A percentile compares a stretch with the other conserved stretches of the same genome.
Conservation (phyloP, 1,140 invertebrate genomes). For the Amphibalanus amphitrite region DNA sequence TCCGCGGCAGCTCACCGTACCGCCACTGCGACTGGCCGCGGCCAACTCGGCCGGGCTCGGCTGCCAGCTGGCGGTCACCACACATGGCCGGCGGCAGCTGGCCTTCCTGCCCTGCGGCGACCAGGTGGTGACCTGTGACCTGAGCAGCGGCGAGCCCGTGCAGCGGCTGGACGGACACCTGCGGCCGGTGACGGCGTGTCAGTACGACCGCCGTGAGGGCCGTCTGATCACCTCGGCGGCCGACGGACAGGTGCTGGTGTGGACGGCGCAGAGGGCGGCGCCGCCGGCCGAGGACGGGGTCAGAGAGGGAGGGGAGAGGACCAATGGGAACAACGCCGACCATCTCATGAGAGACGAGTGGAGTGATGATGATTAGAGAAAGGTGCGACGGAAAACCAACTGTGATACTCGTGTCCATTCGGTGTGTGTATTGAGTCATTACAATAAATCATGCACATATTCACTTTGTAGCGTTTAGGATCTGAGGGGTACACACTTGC, state of each 20-base stretch:
- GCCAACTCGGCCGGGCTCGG: not conserved
- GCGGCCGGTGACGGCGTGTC: not conserved
- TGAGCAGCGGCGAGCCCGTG: not conserved
- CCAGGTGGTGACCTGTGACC: not conserved
- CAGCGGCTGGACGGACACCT: not conserved
- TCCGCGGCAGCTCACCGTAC: not conserved
- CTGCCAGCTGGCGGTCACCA: not conserved
- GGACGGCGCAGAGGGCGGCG: not conserved
- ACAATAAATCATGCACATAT: no score
- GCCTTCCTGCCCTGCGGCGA: not conserved
- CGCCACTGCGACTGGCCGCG: not conserved
- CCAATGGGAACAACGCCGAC: conserved; percentile 6
- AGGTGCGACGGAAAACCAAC: no score
- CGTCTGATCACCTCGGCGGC: not conserved
- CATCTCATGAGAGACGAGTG: conserved; percentile 3
- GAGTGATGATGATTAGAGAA: not conserved
- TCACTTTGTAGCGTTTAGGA: no score
- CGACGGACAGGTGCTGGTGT: not conserved
- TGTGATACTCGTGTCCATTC: no score
- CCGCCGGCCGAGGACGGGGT: not conserved
- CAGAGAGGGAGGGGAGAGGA: not conserved
- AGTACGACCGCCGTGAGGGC: not conserved
- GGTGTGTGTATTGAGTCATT: no score
- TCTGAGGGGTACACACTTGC: no score
- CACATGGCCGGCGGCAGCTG: not conserved